A percentile compares a stretch with the other conserved stretches of the same genome.
phyloP scores from a whole-genome alignment of 1,140 invertebrate genomes.

The Ctenoplectra terminalis region DNA sequence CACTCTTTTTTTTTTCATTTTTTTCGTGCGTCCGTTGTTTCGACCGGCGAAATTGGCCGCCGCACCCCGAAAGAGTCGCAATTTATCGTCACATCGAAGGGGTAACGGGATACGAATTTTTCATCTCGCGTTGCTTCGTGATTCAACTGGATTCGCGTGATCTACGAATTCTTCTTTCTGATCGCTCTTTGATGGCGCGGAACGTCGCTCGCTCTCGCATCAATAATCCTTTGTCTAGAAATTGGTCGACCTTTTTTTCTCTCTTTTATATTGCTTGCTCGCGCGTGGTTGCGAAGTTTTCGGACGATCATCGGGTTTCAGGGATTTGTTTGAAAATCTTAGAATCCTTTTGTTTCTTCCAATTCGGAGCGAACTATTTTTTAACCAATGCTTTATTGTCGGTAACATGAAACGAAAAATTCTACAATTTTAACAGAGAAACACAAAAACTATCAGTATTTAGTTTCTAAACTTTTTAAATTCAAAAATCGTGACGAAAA shows the following conservation, averaged over 20 bases:
- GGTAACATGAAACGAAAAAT: no score
- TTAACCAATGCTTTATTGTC: no score
- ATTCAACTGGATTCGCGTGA: conserved; percentile 9
- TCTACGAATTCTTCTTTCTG: conserved; percentile 27
- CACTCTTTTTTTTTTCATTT: background rate
- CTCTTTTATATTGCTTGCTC: background rate
- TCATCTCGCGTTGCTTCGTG: conserved; percentile 6
- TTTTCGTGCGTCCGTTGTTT: background rate
- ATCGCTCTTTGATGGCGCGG: conserved; percentile 12
- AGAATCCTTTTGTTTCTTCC: no score
- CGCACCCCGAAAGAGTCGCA: conserved; percentile 4
- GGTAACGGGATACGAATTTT: conserved; percentile 40
- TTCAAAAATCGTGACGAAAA: no score
- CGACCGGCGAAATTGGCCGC: conserved; percentile 26
- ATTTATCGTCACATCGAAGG: conserved; percentile 44
- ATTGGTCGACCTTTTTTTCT: background rate
- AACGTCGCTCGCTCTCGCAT: background rate
- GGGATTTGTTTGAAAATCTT: no score
- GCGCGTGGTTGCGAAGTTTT: background rate
- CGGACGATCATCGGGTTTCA: background rate
- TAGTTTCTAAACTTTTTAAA: no score
- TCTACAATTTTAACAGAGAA: no score
- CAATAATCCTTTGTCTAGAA: conserved; percentile 12
- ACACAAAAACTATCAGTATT: no score
- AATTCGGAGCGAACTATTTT: no score